A percentile compares a stretch with the other conserved stretches of the same genome.
These are phyloP conservation scores for Noctua comes DNA, from an alignment of 2,888 invertebrate species.

Conservation along the genomic window DNA sequence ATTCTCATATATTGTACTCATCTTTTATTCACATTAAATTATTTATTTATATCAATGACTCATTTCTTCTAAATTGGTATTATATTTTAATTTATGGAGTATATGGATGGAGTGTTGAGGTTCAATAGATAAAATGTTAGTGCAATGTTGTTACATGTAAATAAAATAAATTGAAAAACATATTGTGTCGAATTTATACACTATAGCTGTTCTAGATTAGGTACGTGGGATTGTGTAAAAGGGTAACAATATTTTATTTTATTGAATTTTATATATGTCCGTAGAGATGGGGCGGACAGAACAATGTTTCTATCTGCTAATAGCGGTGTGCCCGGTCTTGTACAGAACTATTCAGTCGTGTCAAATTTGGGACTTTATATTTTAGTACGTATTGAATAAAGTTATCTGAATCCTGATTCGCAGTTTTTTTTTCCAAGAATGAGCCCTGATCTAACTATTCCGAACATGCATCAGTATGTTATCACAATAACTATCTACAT, in stretches of 20 bases:
- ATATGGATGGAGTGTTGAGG: constrained; percentile 44
- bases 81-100: constrained; percentile 50
- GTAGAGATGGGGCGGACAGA: constrained; percentile 48
- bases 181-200: constrained; percentile 77
- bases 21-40: constrained; percentile 62
- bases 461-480: background rate
- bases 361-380: constrained; percentile 82
- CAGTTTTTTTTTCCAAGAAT: background rate
- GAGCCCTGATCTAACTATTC: background rate
- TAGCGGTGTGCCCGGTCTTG: constrained; percentile 58
- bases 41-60: constrained; percentile 66
- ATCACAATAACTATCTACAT: background rate
- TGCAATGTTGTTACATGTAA: constrained; percentile 73
- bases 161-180: constrained; percentile 67
- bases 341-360: constrained; percentile 73
- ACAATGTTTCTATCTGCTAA: constrained; percentile 50
- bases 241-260: constrained; percentile 70
- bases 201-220: constrained; percentile 64
- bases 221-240: constrained; percentile 70
- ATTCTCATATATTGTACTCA: constrained; percentile 51
- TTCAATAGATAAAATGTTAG: constrained; percentile 62
- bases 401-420: constrained; percentile 72
- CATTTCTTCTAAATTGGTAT: constrained; percentile 58
- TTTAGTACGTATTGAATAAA: constrained; percentile 82
- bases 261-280: constrained; percentile 70